A percentile compares a stretch with the other conserved stretches of the same genome.
phyloP scores from a whole-genome alignment of 2,113 vertebrate species.

The Paramormyrops kingsleyae region DNA sequence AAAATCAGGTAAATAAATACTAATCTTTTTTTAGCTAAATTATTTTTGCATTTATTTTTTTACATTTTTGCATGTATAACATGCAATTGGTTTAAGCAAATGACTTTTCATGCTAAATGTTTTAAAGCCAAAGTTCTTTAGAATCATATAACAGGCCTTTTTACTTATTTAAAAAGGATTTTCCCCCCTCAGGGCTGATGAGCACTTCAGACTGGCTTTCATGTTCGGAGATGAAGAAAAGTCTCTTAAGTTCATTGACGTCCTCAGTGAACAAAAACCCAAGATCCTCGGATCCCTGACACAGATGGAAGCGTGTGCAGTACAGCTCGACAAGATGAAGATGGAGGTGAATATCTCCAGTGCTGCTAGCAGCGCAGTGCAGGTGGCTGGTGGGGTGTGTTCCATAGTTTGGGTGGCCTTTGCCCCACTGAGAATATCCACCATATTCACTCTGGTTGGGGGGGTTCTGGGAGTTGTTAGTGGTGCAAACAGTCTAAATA shows the following conservation, averaged over 20 bases:
- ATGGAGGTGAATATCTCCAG: constrained; percentile 34
- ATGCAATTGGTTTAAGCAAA: not conserved
- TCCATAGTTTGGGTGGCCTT: constrained; percentile 41
- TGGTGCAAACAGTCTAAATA: constrained; percentile 29
- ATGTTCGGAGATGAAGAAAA: too few species aligned
- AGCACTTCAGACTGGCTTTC: constrained; percentile 24
- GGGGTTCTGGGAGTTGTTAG: constrained; percentile 38
- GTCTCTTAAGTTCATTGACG: too few species aligned
- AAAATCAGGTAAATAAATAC: constrained; percentile 32
- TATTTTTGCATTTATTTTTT: not conserved
- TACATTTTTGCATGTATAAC: not conserved
- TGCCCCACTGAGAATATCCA: constrained; percentile 36
- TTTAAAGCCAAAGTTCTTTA: not conserved
- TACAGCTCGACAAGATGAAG: constrained; percentile 41
- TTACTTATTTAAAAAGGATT: not conserved
- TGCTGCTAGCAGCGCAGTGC: constrained; percentile 38
- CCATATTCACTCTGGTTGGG: constrained; percentile 36
- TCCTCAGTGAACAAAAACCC: not conserved
- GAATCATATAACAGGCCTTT: not conserved
- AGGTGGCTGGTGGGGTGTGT: too few species aligned
- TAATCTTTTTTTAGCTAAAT: not conserved
- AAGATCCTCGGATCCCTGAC: constrained; percentile 39
- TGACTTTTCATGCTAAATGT: not conserved
- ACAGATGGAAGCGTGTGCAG: constrained; percentile 34
- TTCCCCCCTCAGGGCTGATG: constrained; percentile 26